These are phyloP conservation scores for Heterotilapia buettikoferi DNA, from an alignment of 2,113 vertebrate species.

Conservation along the genomic window DNA sequence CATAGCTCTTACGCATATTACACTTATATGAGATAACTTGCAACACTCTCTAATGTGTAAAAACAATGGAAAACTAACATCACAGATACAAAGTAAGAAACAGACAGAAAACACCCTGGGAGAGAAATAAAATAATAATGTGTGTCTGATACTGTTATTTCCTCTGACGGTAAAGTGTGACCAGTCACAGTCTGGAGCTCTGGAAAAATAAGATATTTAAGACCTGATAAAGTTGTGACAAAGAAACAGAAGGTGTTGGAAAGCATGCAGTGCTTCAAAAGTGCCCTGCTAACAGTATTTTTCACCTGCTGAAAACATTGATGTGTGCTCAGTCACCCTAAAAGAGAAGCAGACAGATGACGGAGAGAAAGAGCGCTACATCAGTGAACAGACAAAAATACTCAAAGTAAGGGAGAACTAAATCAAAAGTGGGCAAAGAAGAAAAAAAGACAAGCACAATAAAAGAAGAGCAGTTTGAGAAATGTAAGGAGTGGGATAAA, in stretches of 20 bases:
- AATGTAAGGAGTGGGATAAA: neutral
- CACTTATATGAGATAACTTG: neutral
- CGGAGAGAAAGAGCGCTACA: neutral
- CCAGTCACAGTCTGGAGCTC: neutral
- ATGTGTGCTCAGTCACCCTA: neutral
- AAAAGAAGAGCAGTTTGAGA: neutral
- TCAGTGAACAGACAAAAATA: neutral
- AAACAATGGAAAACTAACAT: neutral
- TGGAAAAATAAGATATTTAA: neutral
- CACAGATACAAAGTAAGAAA: neutral
- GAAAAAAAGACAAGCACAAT: neutral
- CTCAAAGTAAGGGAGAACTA: neutral
- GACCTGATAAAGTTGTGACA: neutral
- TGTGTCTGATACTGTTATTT: neutral
- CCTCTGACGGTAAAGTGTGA: neutral
- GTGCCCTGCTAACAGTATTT: neutral
- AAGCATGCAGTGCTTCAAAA: neutral
- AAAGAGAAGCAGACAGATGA: neutral
- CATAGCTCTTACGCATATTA: neutral
- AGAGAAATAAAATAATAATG: neutral
- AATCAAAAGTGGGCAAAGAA: neutral
- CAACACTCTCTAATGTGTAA: neutral
- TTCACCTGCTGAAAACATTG: neutral
- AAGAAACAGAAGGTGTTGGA: neutral
- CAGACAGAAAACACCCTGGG: neutral